Conservation (phyloP, 92 coral and sea anemone species). For the Paramuricea clavata region DNA sequence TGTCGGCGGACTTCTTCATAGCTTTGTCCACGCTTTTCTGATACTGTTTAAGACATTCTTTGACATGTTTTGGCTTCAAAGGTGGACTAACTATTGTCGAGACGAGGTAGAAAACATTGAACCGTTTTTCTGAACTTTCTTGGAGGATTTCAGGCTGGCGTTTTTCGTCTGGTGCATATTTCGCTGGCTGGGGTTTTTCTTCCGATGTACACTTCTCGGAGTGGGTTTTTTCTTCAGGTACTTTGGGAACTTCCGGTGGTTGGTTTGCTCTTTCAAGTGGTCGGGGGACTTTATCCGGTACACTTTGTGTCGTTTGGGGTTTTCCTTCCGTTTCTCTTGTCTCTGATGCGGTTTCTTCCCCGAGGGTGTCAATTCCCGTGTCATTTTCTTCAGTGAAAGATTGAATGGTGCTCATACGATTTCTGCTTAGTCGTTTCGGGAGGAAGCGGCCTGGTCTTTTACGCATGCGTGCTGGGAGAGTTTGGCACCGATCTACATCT, state of each 20-base stretch:
- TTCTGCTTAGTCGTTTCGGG: background rate
- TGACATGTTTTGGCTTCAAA: slow-evolving; percentile 87
- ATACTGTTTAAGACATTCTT: slow-evolving; percentile 90
- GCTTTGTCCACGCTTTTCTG: slow-evolving; percentile 80
- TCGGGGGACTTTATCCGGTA: background rate
- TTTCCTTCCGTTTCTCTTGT: background rate
- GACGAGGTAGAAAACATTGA: slow-evolving; percentile 80
- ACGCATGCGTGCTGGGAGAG: background rate
- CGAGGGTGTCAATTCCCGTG: slow-evolving; percentile 22
- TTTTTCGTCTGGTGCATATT: slow-evolving; percentile 6
- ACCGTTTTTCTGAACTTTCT: slow-evolving; percentile 77
- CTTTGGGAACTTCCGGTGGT: background rate
- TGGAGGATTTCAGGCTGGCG: slow-evolving; percentile 47
- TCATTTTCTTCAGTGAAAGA: slow-evolving; percentile 31
- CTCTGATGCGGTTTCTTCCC: background rate
- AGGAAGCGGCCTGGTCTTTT: background rate
- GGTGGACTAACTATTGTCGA: slow-evolving; percentile 96
- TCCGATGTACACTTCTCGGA: too few species aligned
- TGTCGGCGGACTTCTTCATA: slow-evolving; percentile 72
- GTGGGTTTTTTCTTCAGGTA: background rate
- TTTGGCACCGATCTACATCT: background rate
- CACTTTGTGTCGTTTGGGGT: background rate
- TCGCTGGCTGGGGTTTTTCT: background rate
- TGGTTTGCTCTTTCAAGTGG: background rate
- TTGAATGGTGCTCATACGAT: slow-evolving; percentile 30